A percentile compares a stretch with the other conserved stretches of the same genome.
phyloP scores from a whole-genome alignment of 2,113 vertebrate species.

The Urocynchramus pylzowi region DNA sequence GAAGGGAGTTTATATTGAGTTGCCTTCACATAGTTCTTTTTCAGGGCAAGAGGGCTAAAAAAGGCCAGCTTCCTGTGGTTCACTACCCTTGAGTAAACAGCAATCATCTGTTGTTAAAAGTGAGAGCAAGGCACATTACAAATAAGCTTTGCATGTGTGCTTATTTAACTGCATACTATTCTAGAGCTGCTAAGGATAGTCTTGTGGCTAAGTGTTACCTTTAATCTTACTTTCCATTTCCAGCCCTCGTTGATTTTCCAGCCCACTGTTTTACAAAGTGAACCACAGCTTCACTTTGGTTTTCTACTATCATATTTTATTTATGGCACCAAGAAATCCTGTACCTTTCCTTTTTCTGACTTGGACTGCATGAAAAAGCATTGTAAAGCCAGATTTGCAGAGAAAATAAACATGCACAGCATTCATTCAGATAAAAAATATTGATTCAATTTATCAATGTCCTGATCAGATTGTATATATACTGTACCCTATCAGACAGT shows the following conservation, averaged over 20 bases:
- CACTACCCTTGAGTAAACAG: constrained; percentile 16
- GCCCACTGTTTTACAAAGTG: constrained; percentile 33
- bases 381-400: neutral
- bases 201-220: constrained; percentile 40
- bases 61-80: constrained; percentile 23
- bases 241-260: constrained; percentile 62
- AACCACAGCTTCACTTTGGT: constrained; percentile 45
- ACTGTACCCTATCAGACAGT: neutral
- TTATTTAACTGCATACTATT: constrained; percentile 39
- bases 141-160: constrained; percentile 7
- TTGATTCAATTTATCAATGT: neutral
- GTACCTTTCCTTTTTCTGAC: neutral
- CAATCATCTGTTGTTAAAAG: constrained; percentile 41
- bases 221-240: constrained; percentile 71
- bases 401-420: neutral
- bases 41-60: neutral
- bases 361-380: neutral
- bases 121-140: neutral
- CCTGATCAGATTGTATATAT: neutral
- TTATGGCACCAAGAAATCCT: constrained; percentile 38
- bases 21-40: neutral
- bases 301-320: constrained; percentile 45
- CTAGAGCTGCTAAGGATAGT: constrained; percentile 59
- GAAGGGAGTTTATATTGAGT: neutral
- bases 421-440: constrained; percentile 29